Percentiles rank a stretch among this genome's conserved stretches.
phyloP scores from a whole-genome alignment of 2,113 vertebrate species.

The Megalops atlanticus region DNA sequence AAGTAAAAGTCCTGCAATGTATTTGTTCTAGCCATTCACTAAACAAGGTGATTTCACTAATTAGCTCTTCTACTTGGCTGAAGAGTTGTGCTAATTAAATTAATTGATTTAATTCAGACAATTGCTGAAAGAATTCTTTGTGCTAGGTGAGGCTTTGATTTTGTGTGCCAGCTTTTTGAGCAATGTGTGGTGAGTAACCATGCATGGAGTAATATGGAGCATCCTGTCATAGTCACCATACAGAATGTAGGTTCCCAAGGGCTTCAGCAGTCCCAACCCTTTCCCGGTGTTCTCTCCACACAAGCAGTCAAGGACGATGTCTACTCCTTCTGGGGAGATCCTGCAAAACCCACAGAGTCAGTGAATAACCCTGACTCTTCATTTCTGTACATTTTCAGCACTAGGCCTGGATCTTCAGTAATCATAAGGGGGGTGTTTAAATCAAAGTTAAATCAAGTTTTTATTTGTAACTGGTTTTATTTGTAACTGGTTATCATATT shows the following conservation, averaged over 20 bases:
- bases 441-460: neutral
- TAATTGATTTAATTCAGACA: too few relatives aligned
- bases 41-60: too few relatives aligned
- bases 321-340: conserved; percentile 92
- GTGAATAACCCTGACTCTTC: neutral
- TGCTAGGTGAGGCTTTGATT: neutral
- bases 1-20: too few relatives aligned
- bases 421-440: too few relatives aligned
- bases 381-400: neutral
- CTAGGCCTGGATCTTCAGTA: neutral
- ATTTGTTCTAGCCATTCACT: too few relatives aligned
- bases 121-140: neutral
- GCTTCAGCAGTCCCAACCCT: conserved; percentile 90
- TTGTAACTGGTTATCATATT: neutral
- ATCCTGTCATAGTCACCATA: conserved; percentile 80
- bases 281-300: conserved; percentile 97
- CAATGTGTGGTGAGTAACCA: neutral
- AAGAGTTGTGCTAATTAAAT: too few relatives aligned
- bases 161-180: neutral
- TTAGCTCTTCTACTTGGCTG: too few relatives aligned
- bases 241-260: conserved; percentile 94
- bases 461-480: neutral
- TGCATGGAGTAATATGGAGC: neutral
- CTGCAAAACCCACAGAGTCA: conserved; percentile 61
- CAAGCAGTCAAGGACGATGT: conserved; percentile 93